phyloP scores from a whole-genome alignment of 1,140 invertebrate species.

The Thaumatotibia leucotreta region DNA sequence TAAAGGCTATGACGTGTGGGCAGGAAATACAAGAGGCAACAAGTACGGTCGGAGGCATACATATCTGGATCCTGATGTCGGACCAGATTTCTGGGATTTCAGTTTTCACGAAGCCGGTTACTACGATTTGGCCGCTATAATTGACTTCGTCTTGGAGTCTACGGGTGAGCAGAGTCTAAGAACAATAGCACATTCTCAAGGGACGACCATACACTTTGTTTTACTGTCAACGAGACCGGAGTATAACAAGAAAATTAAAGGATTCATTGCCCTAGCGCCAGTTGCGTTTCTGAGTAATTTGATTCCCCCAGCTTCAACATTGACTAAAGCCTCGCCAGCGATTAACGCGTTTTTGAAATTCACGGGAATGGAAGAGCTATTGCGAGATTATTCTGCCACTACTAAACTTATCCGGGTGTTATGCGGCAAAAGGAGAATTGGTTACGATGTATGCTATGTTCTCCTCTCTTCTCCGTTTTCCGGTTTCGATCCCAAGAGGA shows the following conservation, averaged over 20 bases:
- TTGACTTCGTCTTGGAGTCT: background rate
- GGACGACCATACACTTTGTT: background rate
- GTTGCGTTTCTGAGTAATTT: background rate
- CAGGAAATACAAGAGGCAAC: conserved; percentile 80
- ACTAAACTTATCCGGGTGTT: background rate
- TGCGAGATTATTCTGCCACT: background rate
- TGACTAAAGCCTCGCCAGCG: background rate
- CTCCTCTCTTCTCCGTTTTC: background rate
- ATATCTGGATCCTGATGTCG: conserved; percentile 29
- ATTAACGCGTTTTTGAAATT: background rate
- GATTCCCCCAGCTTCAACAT: background rate
- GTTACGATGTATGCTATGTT: background rate
- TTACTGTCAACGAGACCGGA: background rate
- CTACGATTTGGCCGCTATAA: background rate
- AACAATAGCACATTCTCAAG: background rate
- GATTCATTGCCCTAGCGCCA: background rate
- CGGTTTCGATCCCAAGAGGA: background rate
- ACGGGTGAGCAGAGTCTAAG: background rate
- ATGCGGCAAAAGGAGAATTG: background rate
- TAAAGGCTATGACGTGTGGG: conserved; percentile 83
- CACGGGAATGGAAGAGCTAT: background rate
- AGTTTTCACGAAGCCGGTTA: background rate
- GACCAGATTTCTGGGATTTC: background rate
- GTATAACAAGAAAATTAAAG: background rate
- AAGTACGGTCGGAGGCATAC: background rate